Conservation (phyloP, 2,113 vertebrate species). For the Trinectes maculatus region DNA sequence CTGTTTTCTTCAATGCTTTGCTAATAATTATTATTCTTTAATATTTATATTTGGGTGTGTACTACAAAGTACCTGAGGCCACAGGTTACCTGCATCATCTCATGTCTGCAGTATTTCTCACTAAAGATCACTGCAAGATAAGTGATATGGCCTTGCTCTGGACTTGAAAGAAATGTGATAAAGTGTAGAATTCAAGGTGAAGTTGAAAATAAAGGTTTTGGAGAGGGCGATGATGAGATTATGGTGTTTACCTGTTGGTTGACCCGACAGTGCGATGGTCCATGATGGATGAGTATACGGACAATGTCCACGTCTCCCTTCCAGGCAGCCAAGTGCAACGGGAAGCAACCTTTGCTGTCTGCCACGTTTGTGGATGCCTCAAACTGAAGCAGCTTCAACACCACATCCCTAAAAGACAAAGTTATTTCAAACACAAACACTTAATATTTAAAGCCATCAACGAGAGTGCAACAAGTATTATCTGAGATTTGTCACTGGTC, state of each 20-base stretch:
- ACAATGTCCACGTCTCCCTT: slow-evolving; percentile 96
- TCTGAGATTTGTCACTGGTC: too few relatives aligned
- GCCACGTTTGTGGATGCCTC: slow-evolving; percentile 94
- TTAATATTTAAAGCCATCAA: too few relatives aligned
- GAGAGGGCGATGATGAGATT: neutral
- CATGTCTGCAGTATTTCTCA: too few relatives aligned
- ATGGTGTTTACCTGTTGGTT: slow-evolving; percentile 89
- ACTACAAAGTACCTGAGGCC: too few relatives aligned
- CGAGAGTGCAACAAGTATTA: too few relatives aligned
- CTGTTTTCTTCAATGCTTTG: too few relatives aligned
- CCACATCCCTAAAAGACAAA: slow-evolving; percentile 86
- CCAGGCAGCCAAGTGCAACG: slow-evolving; percentile 97
- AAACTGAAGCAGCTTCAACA: slow-evolving; percentile 94
- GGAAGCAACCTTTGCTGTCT: slow-evolving; percentile 97
- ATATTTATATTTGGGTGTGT: too few relatives aligned
- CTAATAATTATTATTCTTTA: too few relatives aligned
- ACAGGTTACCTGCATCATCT: too few relatives aligned
- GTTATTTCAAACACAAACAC: too few relatives aligned
- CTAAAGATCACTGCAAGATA: too few relatives aligned
- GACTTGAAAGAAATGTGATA: neutral
- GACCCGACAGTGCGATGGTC: slow-evolving; percentile 92
- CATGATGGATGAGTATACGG: slow-evolving; percentile 94
- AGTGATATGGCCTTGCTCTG: too few relatives aligned
- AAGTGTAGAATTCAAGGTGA: neutral
- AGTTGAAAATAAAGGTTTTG: neutral